A percentile compares a stretch with the other conserved stretches of the same genome.
Evolutionary conservation across 2,888 invertebrate genomes (phyloP).

Genomic region (Belgica antarctica): DNA sequence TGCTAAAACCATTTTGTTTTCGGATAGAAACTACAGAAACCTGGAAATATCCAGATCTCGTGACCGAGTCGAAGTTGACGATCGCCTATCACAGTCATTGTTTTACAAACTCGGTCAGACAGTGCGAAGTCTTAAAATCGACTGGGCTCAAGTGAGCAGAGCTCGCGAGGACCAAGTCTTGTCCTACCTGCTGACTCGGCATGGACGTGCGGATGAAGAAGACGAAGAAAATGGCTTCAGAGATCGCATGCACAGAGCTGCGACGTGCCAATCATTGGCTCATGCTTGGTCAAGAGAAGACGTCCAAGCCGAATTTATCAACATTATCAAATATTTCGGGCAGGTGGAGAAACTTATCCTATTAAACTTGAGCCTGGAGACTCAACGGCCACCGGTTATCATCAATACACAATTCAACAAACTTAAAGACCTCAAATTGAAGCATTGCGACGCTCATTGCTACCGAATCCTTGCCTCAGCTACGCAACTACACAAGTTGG

Average conservation of each 20-base stretch:
- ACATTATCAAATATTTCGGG: neutral
- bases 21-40: conserved; percentile 6
- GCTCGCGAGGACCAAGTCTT: too few relatives aligned
- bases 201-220: too few relatives aligned
- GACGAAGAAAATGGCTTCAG: neutral
- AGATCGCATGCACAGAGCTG: neutral
- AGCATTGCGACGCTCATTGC: conserved; percentile 16
- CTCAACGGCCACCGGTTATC: neutral
- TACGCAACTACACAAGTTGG: neutral
- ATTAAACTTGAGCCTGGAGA: neutral
- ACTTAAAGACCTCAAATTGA: neutral
- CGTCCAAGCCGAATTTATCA: neutral
- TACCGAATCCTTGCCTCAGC: conserved; percentile 13
- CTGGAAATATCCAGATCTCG: neutral
- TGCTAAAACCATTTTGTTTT: neutral
- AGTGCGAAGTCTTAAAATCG: neutral
- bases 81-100: neutral
- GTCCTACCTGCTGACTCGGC: too few relatives aligned
- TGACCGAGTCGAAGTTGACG: neutral
- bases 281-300: neutral
- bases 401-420: neutral
- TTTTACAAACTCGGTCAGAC: neutral
- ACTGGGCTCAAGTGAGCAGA: too few relatives aligned
- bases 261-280: neutral
- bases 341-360: neutral